A percentile compares a stretch with the other conserved stretches of the same genome.
Conservation (phyloP, 1,140 invertebrate species). For the Telenomus remus region DNA sequence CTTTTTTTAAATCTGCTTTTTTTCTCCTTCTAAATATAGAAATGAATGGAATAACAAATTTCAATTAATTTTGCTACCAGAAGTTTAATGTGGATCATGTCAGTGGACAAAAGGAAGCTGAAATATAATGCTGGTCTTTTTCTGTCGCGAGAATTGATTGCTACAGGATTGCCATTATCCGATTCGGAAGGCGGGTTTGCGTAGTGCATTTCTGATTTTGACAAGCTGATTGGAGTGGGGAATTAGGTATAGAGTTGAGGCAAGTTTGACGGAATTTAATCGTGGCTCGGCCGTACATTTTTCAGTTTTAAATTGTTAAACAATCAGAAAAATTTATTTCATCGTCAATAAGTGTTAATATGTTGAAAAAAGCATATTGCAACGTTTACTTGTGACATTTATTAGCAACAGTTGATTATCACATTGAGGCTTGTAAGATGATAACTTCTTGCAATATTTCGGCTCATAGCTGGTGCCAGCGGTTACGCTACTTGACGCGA, state of each 20-base stretch:
- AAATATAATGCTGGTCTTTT: slow-evolving; percentile 11
- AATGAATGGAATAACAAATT: too few relatives aligned
- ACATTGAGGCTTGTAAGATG: background rate
- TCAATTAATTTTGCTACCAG: too few relatives aligned
- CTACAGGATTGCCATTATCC: slow-evolving; percentile 42
- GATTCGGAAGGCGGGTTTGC: slow-evolving; percentile 39
- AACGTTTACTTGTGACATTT: too few relatives aligned
- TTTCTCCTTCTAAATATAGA: too few relatives aligned
- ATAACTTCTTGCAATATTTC: background rate
- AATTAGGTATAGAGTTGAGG: slow-evolving; percentile 47
- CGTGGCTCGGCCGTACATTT: slow-evolving; percentile 34
- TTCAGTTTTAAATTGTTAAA: slow-evolving; percentile 25
- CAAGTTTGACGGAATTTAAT: slow-evolving; percentile 55
- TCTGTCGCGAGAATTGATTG: slow-evolving; percentile 28
- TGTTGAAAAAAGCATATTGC: too few relatives aligned
- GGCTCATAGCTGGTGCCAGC: background rate
- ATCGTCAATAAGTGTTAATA: slow-evolving; percentile 1
- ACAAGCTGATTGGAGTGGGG: slow-evolving; percentile 40
- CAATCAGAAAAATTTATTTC: slow-evolving; percentile 33
- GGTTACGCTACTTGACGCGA: slow-evolving; percentile 1
- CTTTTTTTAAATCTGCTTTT: too few relatives aligned
- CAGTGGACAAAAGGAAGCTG: background rate
- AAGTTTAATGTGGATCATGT: too few relatives aligned
- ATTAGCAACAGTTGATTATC: too few relatives aligned
- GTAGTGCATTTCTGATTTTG: slow-evolving; percentile 54